phyloP scores from a whole-genome alignment of 1,140 invertebrate species.

The Zelostemma sp. region DNA sequence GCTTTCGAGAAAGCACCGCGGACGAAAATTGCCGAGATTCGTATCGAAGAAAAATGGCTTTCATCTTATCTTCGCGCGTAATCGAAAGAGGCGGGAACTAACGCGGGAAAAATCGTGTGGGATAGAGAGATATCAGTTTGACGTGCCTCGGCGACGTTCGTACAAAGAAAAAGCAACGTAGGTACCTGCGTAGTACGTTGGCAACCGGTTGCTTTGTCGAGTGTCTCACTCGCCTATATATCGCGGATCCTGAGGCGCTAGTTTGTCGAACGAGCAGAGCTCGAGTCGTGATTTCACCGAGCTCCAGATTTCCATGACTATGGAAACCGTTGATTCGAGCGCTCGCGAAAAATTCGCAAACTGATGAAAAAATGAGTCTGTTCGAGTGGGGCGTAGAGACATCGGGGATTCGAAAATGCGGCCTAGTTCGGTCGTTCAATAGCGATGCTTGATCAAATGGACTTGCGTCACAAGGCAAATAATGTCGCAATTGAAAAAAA shows the following conservation, averaged over 20 bases:
- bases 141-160: slow-evolving; percentile 11
- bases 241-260: slow-evolving; percentile 31
- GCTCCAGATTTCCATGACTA: slow-evolving; percentile 2
- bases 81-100: slow-evolving; percentile 15
- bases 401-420: too few relatives aligned
- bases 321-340: neutral
- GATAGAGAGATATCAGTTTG: slow-evolving; percentile 35
- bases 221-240: slow-evolving; percentile 45
- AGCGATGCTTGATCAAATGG: too few relatives aligned
- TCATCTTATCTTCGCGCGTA: slow-evolving; percentile 4
- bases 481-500: too few relatives aligned
- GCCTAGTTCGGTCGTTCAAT: too few relatives aligned
- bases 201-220: slow-evolving; percentile 46
- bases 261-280: slow-evolving; percentile 25
- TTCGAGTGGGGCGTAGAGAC: too few relatives aligned
- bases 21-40: neutral
- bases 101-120: slow-evolving; percentile 22
- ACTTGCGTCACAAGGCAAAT: too few relatives aligned
- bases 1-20: neutral
- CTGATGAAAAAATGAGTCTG: too few relatives aligned
- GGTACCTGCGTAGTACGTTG: slow-evolving; percentile 38
- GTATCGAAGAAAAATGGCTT: neutral
- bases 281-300: slow-evolving; percentile 27
- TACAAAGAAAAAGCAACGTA: slow-evolving; percentile 36
- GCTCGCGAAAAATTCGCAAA: neutral